These are phyloP conservation scores for Andrena minutula DNA, from an alignment of 2,888 invertebrate species.

Conservation along the genomic window DNA sequence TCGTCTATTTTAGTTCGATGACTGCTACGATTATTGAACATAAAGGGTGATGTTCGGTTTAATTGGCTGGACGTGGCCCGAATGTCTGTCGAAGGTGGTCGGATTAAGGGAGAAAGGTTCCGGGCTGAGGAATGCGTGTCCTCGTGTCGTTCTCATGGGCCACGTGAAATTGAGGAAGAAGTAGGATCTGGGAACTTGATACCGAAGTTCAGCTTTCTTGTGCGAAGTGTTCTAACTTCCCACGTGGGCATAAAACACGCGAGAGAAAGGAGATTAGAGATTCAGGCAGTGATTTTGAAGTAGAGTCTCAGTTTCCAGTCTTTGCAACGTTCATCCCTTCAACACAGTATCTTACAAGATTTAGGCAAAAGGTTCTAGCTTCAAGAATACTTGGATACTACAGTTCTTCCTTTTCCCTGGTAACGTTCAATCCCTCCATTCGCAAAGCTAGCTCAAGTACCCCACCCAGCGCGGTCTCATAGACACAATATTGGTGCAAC, in stretches of 20 bases:
- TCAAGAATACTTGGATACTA: no score
- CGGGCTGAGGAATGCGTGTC: no score
- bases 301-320: no score
- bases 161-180: constrained; percentile 23
- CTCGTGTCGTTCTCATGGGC: not conserved
- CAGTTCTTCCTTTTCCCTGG: no score
- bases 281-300: not conserved
- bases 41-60: not conserved
- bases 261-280: not conserved
- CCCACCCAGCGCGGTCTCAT: no score
- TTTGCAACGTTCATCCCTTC: no score
- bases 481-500: not conserved
- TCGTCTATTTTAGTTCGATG: constrained; percentile 8
- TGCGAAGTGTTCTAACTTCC: constrained; percentile 15
- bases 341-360: no score
- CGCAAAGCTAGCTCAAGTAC: no score
- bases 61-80: constrained; percentile 24
- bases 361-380: no score
- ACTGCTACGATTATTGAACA: not conserved
- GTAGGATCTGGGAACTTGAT: constrained; percentile 37
- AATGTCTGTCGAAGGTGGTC: constrained; percentile 1
- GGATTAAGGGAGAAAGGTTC: no score
- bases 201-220: constrained; percentile 37
- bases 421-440: no score
- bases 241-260: not conserved